Evolutionary conservation across 2,113 vertebrate genomes (phyloP).

Genomic region (Mohoua ochrocephala): DNA sequence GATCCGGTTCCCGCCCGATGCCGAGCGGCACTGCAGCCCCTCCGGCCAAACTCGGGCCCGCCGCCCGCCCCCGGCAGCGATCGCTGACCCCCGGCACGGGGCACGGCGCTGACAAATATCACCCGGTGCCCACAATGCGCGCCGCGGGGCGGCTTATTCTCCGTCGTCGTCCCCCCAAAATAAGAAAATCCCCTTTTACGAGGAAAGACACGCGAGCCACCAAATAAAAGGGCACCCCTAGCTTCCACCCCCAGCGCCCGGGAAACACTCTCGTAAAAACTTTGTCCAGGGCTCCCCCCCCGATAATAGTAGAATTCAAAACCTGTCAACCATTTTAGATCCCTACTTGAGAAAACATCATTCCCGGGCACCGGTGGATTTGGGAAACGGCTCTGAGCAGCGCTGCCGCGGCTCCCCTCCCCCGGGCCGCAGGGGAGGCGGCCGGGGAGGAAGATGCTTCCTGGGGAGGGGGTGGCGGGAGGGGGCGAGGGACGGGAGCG

Average conservation of each 20-base stretch:
- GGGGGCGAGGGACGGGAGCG: not conserved
- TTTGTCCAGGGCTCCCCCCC: not conserved
- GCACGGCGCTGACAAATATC: not conserved
- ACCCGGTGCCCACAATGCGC: not conserved
- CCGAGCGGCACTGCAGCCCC: not conserved
- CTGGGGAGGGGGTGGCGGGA: not conserved
- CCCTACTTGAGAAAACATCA: constrained; percentile 33
- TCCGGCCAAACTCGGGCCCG: not conserved
- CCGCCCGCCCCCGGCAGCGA: not conserved
- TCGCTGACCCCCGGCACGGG: not conserved
- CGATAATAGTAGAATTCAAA: constrained; percentile 30
- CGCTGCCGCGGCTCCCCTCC: constrained; percentile 35
- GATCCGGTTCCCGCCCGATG: not conserved
- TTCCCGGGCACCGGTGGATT: not conserved
- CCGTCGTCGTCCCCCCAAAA: not conserved
- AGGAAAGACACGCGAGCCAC: not conserved
- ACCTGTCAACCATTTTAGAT: constrained; percentile 80
- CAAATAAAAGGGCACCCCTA: not conserved
- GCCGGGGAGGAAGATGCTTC: not conserved
- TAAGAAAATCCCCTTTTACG: not conserved
- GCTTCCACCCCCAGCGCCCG: not conserved
- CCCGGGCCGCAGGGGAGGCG: not conserved
- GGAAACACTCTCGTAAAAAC: constrained; percentile 25
- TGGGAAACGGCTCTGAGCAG: not conserved
- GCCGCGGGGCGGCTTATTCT: not conserved